Percentiles rank a stretch among this genome's conserved stretches.
phyloP scores from a whole-genome alignment of 2,888 invertebrate genomes.

The Andricus curvator region DNA sequence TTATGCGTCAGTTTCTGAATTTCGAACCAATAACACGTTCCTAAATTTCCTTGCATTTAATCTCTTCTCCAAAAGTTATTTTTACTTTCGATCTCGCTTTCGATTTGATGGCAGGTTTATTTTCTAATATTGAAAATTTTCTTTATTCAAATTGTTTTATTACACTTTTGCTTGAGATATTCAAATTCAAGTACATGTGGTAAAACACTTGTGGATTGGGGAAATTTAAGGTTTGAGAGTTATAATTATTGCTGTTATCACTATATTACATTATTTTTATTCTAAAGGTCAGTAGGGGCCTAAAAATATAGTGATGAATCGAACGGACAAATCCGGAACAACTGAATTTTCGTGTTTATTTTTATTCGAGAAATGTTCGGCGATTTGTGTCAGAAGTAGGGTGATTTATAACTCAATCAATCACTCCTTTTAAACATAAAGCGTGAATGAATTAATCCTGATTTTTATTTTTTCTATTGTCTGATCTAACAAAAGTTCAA shows the following conservation, averaged over 20 bases:
- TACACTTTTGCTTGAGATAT: not conserved
- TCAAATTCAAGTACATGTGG: not conserved
- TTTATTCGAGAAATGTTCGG: not conserved
- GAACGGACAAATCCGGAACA: not conserved
- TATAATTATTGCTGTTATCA: not conserved
- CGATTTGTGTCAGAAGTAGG: not conserved
- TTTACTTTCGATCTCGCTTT: not conserved
- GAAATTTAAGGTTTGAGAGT: not conserved
- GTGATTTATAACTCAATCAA: not conserved
- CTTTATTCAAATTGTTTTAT: not conserved
- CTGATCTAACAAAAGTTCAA: too few relatives aligned
- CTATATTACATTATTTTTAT: not conserved
- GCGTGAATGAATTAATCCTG: not conserved
- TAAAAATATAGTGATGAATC: conserved; percentile 4
- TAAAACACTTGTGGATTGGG: not conserved
- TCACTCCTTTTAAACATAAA: not conserved
- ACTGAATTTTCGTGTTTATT: conserved; percentile 3
- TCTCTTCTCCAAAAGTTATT: not conserved
- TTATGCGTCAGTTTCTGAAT: not conserved
- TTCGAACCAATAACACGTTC: not conserved
- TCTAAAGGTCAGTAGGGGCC: not conserved
- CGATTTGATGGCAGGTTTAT: not conserved
- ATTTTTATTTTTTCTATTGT: too few relatives aligned
- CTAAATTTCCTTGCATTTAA: not conserved
- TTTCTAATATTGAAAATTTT: not conserved